Conservation (phyloP, 2,113 vertebrate genomes). For the Otolemur garnettii region DNA sequence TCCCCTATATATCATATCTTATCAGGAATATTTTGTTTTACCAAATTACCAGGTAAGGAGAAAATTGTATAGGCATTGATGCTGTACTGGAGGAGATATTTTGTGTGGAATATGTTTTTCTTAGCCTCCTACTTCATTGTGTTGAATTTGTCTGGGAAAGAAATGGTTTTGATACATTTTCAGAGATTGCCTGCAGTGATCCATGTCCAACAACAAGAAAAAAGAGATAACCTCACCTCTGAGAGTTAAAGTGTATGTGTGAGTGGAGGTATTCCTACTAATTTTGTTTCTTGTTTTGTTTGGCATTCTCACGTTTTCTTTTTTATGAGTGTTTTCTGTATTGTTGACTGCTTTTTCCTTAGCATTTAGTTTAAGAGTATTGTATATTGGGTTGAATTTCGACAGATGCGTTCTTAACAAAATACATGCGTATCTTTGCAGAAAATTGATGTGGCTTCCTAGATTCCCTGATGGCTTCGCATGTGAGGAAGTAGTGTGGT, state of each 20-base stretch:
- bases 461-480: background rate
- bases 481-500: background rate
- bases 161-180: background rate
- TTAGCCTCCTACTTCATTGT: background rate
- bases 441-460: background rate
- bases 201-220: background rate
- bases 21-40: conserved; percentile 5
- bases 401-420: background rate
- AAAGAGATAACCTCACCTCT: background rate
- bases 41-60: conserved; percentile 5
- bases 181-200: background rate
- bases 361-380: conserved; percentile 28
- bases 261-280: background rate
- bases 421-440: background rate
- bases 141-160: conserved; percentile 6
- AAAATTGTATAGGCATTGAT: background rate
- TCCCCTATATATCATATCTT: background rate
- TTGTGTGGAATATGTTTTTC: conserved; percentile 1
- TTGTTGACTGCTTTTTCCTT: conserved; percentile 24
- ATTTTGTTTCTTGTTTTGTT: background rate
- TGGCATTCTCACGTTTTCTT: conserved; percentile 4
- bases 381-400: background rate
- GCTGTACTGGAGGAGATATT: background rate
- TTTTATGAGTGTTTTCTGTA: background rate
- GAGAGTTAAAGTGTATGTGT: background rate